phyloP scores from a whole-genome alignment of 1,140 invertebrate species.

The Phthorimaea operculella region DNA sequence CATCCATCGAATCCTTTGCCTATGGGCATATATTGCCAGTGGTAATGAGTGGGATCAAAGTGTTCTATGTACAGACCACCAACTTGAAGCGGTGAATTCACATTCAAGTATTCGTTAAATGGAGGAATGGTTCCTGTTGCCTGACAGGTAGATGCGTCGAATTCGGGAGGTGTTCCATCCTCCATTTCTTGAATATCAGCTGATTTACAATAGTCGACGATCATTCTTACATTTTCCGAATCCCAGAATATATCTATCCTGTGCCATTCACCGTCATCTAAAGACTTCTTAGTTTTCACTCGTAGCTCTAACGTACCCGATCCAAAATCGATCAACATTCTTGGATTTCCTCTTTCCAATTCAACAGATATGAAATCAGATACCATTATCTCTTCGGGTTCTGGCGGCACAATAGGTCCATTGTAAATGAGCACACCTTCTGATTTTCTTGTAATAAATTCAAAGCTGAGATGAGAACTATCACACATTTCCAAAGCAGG shows the following conservation, averaged over 20 bases:
- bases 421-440: conserved; percentile 97
- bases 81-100: conserved; percentile 94
- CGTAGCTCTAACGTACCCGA: conserved; percentile 91
- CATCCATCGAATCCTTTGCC: conserved; percentile 94
- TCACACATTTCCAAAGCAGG: conserved; percentile 96
- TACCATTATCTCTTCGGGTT: conserved; percentile 87
- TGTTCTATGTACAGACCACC: conserved; percentile 90
- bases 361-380: conserved; percentile 96
- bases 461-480: conserved; percentile 91
- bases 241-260: conserved; percentile 95
- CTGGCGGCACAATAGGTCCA: conserved; percentile 93
- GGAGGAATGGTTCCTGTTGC: conserved; percentile 88
- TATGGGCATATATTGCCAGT: conserved; percentile 87
- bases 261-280: conserved; percentile 97
- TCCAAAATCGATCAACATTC: conserved; percentile 93
- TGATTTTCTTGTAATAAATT: conserved; percentile 91
- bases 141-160: conserved; percentile 90
- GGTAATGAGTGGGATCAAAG: conserved; percentile 86
- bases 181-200: conserved; percentile 88
- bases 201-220: conserved; percentile 91
- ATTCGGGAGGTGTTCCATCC: conserved; percentile 86
- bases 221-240: conserved; percentile 89
- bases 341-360: conserved; percentile 88
- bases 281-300: conserved; percentile 85
- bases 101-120: conserved; percentile 97